A percentile compares a stretch with the other conserved stretches of the same genome.
These are phyloP conservation scores for Metaphire vulgaris DNA, from an alignment of 1,140 invertebrate genomes.

Conservation along the genomic window DNA sequence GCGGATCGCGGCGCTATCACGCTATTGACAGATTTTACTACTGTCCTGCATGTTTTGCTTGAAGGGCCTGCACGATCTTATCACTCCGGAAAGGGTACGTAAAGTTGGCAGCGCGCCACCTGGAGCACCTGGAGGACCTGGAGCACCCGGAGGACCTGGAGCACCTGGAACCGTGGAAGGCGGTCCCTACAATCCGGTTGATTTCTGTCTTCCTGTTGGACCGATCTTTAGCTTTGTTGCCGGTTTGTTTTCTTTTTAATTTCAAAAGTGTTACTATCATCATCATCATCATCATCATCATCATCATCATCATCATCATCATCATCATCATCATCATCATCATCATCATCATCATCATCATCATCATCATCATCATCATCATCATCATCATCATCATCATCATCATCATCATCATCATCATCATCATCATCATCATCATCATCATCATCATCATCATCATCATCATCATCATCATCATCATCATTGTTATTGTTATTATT, in stretches of 20 bases:
- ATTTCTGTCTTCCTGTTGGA: conserved; percentile 50
- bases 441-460: conserved; percentile 14
- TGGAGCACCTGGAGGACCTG: background rate
- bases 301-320: conserved; percentile 25
- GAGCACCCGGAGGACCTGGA: background rate
- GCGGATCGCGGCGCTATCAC: no score
- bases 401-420: conserved; percentile 23
- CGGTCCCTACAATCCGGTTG: conserved; percentile 42
- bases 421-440: conserved; percentile 26
- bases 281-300: conserved; percentile 29
- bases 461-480: conserved; percentile 13
- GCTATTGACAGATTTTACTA: no score
- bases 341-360: conserved; percentile 25
- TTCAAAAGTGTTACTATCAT: conserved; percentile 23
- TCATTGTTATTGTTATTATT: background rate
- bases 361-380: conserved; percentile 28
- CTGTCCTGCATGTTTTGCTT: no score
- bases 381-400: conserved; percentile 29
- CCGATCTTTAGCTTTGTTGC: conserved; percentile 51
- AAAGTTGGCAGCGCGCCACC: background rate
- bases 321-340: conserved; percentile 25
- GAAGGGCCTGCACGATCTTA: background rate
- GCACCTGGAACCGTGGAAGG: conserved; percentile 34
- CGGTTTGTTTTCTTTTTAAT: conserved; percentile 36
- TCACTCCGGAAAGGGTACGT: background rate